Evolutionary conservation across 2,113 vertebrate species (phyloP).

Genomic region (Anolis sagrei): DNA sequence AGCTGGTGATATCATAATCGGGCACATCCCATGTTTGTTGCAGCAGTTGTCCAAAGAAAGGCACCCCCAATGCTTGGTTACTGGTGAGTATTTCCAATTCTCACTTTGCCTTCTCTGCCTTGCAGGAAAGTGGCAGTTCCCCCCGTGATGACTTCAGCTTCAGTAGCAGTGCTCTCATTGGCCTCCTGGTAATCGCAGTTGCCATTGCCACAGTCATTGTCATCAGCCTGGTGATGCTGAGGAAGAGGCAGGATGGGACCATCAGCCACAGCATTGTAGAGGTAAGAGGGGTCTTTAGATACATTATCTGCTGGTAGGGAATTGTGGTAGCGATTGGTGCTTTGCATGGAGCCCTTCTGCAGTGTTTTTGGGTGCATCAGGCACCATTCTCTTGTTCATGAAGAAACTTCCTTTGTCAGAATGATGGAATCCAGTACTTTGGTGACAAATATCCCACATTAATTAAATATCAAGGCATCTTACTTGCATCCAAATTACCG

Average conservation of each 20-base stretch:
- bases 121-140: conserved; percentile 84
- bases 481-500: background rate
- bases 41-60: background rate
- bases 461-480: background rate
- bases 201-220: conserved; percentile 96
- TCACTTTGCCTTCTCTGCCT: background rate
- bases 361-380: background rate
- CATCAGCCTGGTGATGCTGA: conserved; percentile 95
- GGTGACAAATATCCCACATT: background rate
- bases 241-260: conserved; percentile 96
- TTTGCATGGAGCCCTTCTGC: background rate
- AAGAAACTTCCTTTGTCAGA: too few relatives aligned
- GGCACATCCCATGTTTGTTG: background rate
- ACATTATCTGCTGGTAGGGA: background rate
- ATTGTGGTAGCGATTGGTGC: background rate
- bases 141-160: conserved; percentile 92
- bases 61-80: background rate
- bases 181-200: conserved; percentile 93
- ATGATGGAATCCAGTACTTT: background rate
- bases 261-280: conserved; percentile 99
- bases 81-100: rapidly evolving
- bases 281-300: conserved; percentile 77
- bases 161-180: conserved; percentile 92
- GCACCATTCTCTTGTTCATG: background rate
- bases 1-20: background rate